phyloP scores from a whole-genome alignment of 2,797 vertebrate species.

The Argyrosomus regius region DNA sequence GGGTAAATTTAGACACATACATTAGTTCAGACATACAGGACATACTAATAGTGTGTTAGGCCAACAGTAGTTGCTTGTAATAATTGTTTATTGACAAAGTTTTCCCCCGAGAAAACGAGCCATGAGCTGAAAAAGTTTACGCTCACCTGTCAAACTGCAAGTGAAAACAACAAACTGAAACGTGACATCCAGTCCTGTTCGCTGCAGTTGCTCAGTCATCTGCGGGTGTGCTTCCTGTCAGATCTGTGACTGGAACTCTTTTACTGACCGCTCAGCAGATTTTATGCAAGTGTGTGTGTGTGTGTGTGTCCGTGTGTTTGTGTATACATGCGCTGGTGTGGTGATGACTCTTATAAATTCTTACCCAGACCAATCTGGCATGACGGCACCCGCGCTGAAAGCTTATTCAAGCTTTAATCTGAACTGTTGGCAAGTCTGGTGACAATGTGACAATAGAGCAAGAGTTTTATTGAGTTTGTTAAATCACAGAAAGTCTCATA shows the following conservation, averaged over 20 bases:
- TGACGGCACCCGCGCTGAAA: constrained; percentile 39
- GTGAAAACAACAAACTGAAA: background rate
- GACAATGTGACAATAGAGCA: constrained; percentile 19
- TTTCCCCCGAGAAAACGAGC: background rate
- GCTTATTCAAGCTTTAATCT: constrained; percentile 48
- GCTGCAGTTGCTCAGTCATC: constrained; percentile 28
- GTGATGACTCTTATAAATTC: constrained; percentile 49
- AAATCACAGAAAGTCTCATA: background rate
- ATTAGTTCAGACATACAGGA: background rate
- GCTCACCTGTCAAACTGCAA: background rate
- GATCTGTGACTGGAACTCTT: constrained; percentile 59
- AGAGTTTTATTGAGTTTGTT: background rate
- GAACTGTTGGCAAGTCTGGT: constrained; percentile 29
- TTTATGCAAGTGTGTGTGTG: constrained; percentile 38
- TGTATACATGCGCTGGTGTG: constrained; percentile 1
- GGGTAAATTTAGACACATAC: background rate
- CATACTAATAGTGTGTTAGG: background rate
- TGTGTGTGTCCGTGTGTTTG: constrained; percentile 29
- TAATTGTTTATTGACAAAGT: background rate
- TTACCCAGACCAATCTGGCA: constrained; percentile 54
- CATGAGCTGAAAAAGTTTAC: background rate
- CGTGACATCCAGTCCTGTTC: background rate
- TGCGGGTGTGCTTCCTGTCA: constrained; percentile 62
- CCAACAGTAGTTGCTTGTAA: background rate
- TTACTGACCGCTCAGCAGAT: constrained; percentile 69